A percentile compares a stretch with the other conserved stretches of the same genome.
phyloP scores from a whole-genome alignment of 2,797 vertebrate species.

The Acanthurus lineatus region DNA sequence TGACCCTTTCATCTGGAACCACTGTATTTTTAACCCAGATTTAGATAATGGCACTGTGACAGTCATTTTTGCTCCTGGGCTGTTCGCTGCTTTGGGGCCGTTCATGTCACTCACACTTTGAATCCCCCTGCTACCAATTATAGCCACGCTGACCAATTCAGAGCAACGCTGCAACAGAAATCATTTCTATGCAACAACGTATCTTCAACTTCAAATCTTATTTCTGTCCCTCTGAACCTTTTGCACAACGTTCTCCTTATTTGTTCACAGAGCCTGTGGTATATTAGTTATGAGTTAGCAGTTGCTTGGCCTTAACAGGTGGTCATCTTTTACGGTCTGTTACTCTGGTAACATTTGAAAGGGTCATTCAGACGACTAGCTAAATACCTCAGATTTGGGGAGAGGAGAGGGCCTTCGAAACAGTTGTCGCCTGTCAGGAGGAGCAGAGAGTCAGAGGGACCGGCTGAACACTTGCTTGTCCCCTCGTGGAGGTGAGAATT shows the following conservation, averaged over 20 bases:
- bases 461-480: slow-evolving; percentile 89
- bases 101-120: slow-evolving; percentile 74
- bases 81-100: slow-evolving; percentile 57
- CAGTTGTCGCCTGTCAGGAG: slow-evolving; percentile 86
- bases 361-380: slow-evolving; percentile 86
- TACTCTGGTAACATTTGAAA: slow-evolving; percentile 89
- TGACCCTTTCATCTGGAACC: slow-evolving; percentile 52
- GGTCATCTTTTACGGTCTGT: slow-evolving; percentile 85
- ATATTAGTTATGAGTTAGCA: slow-evolving; percentile 85
- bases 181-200: slow-evolving; percentile 9
- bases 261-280: slow-evolving; percentile 70
- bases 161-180: slow-evolving; percentile 28
- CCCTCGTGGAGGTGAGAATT: slow-evolving; percentile 83
- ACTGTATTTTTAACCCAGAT: slow-evolving; percentile 72
- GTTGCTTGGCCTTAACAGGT: slow-evolving; percentile 96
- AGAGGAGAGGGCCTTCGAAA: slow-evolving; percentile 86
- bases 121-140: slow-evolving; percentile 55
- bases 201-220: slow-evolving; percentile 29
- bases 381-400: slow-evolving; percentile 85
- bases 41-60: slow-evolving; percentile 64
- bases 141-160: slow-evolving; percentile 67
- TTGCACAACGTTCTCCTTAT: slow-evolving; percentile 50
- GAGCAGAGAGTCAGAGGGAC: slow-evolving; percentile 70
- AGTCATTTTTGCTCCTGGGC: slow-evolving; percentile 64
- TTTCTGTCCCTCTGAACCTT: slow-evolving; percentile 50